Evolutionary conservation across 2,113 vertebrate species (phyloP).

Genomic region (Pollimyrus isidori): DNA sequence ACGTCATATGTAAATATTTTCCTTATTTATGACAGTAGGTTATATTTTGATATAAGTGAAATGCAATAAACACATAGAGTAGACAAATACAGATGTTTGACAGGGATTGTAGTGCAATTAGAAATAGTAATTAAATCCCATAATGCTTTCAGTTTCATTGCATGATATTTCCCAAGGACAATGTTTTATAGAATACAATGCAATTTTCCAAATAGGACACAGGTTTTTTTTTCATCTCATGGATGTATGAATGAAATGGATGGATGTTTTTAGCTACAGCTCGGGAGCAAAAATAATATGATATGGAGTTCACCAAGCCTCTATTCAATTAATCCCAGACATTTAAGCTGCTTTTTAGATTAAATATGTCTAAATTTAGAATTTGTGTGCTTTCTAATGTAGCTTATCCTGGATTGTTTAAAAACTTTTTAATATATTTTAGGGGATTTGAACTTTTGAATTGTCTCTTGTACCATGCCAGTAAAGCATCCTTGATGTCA

Average conservation of each 20-base stretch:
- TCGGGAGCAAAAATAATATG: neutral
- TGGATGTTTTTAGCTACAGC: neutral
- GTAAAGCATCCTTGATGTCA: neutral
- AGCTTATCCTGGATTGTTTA: neutral
- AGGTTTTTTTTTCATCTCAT: neutral
- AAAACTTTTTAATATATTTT: neutral
- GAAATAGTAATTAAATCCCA: neutral
- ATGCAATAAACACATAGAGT: neutral
- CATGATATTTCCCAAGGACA: neutral
- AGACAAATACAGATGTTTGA: neutral
- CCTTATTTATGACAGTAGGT: neutral
- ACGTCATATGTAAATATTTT: neutral
- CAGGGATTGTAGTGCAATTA: neutral
- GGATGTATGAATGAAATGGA: neutral
- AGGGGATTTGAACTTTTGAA: neutral
- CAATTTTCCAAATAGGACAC: neutral
- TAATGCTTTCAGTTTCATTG: neutral
- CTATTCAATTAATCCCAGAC: neutral
- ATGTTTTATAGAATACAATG: neutral
- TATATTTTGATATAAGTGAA: neutral
- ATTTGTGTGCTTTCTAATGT: neutral
- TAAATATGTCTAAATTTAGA: constrained; percentile 14
- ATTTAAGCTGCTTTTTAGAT: constrained; percentile 19
- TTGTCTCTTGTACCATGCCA: neutral
- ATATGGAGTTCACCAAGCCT: neutral